These are phyloP conservation scores for Rutpela maculata DNA, from an alignment of 2,888 invertebrate genomes.

Conservation along the genomic window DNA sequence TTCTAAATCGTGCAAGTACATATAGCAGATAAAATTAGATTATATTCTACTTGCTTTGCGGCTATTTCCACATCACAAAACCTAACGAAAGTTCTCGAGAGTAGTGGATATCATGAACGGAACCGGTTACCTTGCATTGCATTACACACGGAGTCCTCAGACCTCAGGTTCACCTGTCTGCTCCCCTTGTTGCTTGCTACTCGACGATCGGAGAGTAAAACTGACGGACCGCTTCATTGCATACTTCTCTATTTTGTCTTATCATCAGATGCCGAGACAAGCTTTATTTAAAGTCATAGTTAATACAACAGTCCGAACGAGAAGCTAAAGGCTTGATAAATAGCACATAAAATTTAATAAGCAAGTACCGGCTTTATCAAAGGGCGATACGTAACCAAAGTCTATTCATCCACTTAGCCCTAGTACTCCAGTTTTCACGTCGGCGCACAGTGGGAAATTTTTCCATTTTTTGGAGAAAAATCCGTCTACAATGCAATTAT, in stretches of 20 bases:
- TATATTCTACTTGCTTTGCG: neutral
- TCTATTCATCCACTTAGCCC: too few species aligned
- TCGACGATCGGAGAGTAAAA: slow-evolving; percentile 22
- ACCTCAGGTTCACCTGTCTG: slow-evolving; percentile 51
- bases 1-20: neutral
- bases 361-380: too few species aligned
- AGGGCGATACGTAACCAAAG: too few species aligned
- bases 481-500: too few species aligned
- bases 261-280: slow-evolving; percentile 1
- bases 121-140: slow-evolving; percentile 50
- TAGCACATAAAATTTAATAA: too few species aligned
- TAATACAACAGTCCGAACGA: neutral
- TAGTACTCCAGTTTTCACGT: too few species aligned
- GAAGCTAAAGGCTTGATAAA: neutral
- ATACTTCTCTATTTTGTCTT: slow-evolving; percentile 8
- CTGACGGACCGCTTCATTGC: slow-evolving; percentile 8
- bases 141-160: slow-evolving; percentile 42
- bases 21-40: slow-evolving; percentile 11
- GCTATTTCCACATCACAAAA: slow-evolving; percentile 18
- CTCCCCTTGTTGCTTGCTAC: slow-evolving; percentile 33
- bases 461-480: too few species aligned
- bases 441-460: too few species aligned
- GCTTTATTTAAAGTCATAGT: neutral
- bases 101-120: slow-evolving; percentile 20
- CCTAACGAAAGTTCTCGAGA: slow-evolving; percentile 4